These are phyloP conservation scores for Drosophila vallismaia DNA, from an alignment of 2,888 invertebrate species.

Conservation along the genomic window DNA sequence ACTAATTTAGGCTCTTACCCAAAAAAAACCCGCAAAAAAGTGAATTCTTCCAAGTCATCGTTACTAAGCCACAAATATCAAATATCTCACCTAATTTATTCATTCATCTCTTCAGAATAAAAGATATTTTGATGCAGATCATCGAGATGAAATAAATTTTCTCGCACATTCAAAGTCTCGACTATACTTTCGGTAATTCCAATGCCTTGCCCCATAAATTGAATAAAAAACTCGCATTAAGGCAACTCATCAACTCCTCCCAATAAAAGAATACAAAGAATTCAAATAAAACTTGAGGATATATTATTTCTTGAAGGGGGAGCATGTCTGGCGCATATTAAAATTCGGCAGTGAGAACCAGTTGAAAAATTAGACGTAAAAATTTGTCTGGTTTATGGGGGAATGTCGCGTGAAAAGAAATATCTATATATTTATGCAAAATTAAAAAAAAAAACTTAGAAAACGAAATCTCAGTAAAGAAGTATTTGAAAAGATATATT, in stretches of 20 bases:
- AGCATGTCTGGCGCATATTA: conserved; percentile 60
- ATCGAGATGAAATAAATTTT: conserved; percentile 14
- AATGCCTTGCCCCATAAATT: conserved; percentile 49
- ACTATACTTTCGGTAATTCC: conserved; percentile 11
- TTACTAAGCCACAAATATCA: conserved; percentile 11
- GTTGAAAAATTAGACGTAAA: conserved; percentile 65
- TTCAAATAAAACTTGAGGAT: conserved; percentile 34
- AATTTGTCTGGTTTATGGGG: conserved; percentile 44
- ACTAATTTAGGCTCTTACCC: background rate
- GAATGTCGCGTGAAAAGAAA: conserved; percentile 65
- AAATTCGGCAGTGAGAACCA: conserved; percentile 55
- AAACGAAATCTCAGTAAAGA: conserved; percentile 24
- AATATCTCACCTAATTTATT: conserved; percentile 9
- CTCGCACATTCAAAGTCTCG: conserved; percentile 1
- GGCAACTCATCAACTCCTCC: conserved; percentile 45
- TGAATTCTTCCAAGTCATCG: conserved; percentile 21
- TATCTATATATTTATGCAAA: conserved; percentile 27
- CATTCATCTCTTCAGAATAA: conserved; percentile 24
- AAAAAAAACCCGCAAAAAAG: conserved; percentile 4
- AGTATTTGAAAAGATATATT: conserved; percentile 36
- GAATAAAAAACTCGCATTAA: conserved; percentile 24
- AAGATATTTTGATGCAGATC: conserved; percentile 24
- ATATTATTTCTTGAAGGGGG: conserved; percentile 6
- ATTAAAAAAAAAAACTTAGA: background rate
- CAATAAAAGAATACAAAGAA: conserved; percentile 36